Evolutionary conservation across 2,888 invertebrate species (phyloP).

Genomic region (Epinotia brunnichana): DNA sequence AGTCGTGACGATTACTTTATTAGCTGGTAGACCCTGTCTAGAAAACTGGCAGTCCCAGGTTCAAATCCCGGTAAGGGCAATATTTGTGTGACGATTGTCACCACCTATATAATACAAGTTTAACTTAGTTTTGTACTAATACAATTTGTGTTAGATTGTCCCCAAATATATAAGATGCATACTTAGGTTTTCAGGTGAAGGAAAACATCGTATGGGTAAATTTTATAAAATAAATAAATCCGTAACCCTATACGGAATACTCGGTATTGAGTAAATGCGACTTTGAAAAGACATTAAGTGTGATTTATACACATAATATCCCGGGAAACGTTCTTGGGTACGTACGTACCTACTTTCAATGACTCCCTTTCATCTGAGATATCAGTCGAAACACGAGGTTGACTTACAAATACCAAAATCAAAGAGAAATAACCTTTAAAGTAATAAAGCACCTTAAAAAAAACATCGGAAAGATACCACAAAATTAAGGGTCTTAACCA

Average conservation of each 20-base stretch:
- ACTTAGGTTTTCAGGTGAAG: too few relatives aligned
- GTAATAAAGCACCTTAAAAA: not conserved
- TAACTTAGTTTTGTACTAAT: too few relatives aligned
- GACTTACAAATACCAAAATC: not conserved
- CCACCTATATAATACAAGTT: too few relatives aligned
- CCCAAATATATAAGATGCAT: too few relatives aligned
- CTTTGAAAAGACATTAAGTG: not conserved
- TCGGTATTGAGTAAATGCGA: not conserved
- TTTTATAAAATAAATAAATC: too few relatives aligned
- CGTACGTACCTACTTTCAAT: conserved; percentile 5
- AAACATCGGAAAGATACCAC: conserved; percentile 4
- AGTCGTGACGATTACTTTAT: too few relatives aligned
- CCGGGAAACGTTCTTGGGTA: not conserved
- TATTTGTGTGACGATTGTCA: too few relatives aligned
- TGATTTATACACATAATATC: conserved; percentile 1
- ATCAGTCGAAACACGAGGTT: not conserved
- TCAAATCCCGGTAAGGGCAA: too few relatives aligned
- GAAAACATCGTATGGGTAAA: too few relatives aligned
- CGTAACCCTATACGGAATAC: not conserved
- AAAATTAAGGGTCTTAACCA: conserved; percentile 12
- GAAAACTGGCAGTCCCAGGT: too few relatives aligned
- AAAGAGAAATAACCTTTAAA: not conserved
- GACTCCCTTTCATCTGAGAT: not conserved
- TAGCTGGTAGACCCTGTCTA: too few relatives aligned
- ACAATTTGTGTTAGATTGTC: too few relatives aligned